Conservation (phyloP, 2,113 vertebrate species). For the Girardinichthys multiradiatus region DNA sequence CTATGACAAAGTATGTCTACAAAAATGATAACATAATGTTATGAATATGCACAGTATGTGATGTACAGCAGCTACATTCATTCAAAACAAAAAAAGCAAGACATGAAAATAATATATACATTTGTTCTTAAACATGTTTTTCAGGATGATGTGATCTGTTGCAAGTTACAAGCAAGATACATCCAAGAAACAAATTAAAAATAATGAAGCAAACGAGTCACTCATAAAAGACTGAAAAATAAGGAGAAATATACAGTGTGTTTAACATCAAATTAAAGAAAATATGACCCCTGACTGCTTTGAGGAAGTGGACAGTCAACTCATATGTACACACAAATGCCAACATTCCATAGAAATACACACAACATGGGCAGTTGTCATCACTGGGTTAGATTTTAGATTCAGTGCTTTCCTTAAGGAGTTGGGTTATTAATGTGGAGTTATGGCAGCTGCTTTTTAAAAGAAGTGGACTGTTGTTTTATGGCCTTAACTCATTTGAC, state of each 20-base stretch:
- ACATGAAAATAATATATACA: conserved; percentile 50
- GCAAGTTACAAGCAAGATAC: conserved; percentile 63
- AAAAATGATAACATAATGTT: conserved; percentile 60
- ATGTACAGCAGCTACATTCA: conserved; percentile 73
- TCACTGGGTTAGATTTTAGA: conserved; percentile 71
- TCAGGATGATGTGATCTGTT: conserved; percentile 62
- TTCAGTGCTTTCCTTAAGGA: conserved; percentile 75
- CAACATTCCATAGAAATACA: conserved; percentile 68
- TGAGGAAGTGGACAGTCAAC: conserved; percentile 61
- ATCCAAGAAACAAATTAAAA: conserved; percentile 61
- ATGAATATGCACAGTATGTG: conserved; percentile 68
- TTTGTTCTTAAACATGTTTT: conserved; percentile 70
- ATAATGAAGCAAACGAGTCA: conserved; percentile 59
- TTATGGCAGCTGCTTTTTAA: conserved; percentile 47
- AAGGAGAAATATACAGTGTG: conserved; percentile 57
- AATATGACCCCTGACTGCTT: conserved; percentile 68
- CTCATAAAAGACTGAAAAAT: conserved; percentile 51
- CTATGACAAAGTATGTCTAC: conserved; percentile 49
- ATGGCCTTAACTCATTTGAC: conserved; percentile 83
- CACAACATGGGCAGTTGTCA: conserved; percentile 71
- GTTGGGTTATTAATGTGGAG: conserved; percentile 55
- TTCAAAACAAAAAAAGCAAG: conserved; percentile 46
- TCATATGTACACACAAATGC: conserved; percentile 68
- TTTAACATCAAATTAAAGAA: conserved; percentile 70
- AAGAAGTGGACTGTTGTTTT: conserved; percentile 61